Percentiles rank a stretch among this genome's conserved stretches.
Evolutionary conservation across 2,888 invertebrate genomes (phyloP).

Genomic region (Ariolimax columbianus): DNA sequence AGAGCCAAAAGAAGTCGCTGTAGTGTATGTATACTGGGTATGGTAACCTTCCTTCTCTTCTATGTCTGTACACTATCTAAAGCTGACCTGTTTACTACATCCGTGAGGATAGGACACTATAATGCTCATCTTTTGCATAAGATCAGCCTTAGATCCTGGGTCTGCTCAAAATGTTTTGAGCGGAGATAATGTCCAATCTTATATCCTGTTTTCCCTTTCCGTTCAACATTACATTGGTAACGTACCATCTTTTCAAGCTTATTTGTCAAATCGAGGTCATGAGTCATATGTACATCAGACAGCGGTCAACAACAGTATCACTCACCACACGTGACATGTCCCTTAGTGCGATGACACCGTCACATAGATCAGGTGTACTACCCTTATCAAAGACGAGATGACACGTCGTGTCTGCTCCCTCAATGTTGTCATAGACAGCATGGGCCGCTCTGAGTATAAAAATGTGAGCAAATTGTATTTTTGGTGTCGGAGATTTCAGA

Average conservation of each 20-base stretch:
- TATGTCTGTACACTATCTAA: background rate
- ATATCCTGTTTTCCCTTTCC: no score
- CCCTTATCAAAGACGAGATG: constrained; percentile 12
- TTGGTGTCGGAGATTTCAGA: background rate
- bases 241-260: background rate
- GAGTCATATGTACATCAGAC: background rate
- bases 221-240: background rate
- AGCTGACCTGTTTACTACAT: background rate
- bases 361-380: background rate
- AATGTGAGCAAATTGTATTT: background rate
- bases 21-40: background rate
- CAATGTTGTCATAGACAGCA: background rate
- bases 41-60: background rate
- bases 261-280: background rate
- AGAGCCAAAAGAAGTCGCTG: background rate
- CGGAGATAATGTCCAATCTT: background rate
- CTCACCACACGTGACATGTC: background rate
- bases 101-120: constrained; percentile 10
- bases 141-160: no score
- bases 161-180: background rate
- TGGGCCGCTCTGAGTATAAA: constrained; percentile 6
- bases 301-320: background rate
- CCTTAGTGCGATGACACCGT: background rate
- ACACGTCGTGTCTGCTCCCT: background rate
- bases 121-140: no score